Evolutionary conservation across 2,113 vertebrate genomes (phyloP).

Genomic region (Poecile atricapillus): DNA sequence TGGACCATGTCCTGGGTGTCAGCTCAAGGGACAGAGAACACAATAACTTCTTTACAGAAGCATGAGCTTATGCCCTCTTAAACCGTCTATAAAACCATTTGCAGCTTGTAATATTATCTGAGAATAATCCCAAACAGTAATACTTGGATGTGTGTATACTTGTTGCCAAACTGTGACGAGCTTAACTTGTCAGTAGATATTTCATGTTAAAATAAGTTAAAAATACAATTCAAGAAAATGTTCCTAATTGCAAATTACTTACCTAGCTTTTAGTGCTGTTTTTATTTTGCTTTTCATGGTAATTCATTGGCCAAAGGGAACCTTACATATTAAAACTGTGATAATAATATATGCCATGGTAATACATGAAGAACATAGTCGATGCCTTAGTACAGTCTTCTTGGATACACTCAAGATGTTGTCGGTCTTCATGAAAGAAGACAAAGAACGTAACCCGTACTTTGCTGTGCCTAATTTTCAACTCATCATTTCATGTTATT

Average conservation of each 20-base stretch:
- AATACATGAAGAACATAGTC: background rate
- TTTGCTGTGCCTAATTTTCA: background rate
- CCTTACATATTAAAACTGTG: background rate
- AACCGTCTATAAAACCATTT: background rate
- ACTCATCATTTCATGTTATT: background rate
- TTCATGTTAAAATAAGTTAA: background rate
- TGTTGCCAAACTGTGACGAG: background rate
- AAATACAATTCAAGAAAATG: background rate
- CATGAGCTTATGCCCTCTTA: background rate
- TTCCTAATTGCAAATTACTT: background rate
- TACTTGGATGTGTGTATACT: background rate
- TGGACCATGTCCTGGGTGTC: background rate
- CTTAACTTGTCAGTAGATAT: background rate
- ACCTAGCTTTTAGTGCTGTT: background rate
- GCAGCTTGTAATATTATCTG: background rate
- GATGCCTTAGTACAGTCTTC: background rate
- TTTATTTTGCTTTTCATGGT: background rate
- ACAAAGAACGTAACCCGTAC: background rate
- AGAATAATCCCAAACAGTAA: background rate
- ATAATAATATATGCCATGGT: background rate
- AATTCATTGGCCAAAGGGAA: background rate
- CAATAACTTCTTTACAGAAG: background rate
- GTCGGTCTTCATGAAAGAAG: background rate
- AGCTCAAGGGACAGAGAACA: background rate
- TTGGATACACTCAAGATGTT: background rate